Percentiles rank a stretch among this genome's conserved stretches.
These are phyloP conservation scores for Lepidochitona cinerea DNA, from an alignment of 2,888 invertebrate species.

Conservation along the genomic window DNA sequence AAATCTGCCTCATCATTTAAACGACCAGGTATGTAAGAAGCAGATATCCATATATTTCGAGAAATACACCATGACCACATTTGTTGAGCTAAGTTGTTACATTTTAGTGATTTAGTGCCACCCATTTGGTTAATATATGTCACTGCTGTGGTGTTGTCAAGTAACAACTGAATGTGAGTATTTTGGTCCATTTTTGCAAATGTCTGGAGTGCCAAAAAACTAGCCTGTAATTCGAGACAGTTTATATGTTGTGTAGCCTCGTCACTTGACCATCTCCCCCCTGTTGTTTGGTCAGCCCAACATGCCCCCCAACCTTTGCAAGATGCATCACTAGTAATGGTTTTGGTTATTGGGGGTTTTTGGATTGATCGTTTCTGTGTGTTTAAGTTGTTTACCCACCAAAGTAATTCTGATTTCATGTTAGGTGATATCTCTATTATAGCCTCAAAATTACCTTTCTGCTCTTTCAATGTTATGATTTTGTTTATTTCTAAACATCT, in stretches of 20 bases:
- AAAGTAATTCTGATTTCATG: background rate
- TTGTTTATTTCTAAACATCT: conserved; percentile 9
- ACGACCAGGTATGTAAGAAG: conserved; percentile 22
- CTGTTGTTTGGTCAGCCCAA: background rate
- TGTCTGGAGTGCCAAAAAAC: background rate
- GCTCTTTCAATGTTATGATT: background rate
- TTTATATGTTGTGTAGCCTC: background rate
- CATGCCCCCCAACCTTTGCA: background rate
- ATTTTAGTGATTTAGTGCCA: conserved; percentile 5
- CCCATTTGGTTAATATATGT: background rate
- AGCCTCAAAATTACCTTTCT: background rate
- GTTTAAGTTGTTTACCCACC: background rate
- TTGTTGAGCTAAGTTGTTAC: conserved; percentile 16
- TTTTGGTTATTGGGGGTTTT: background rate
- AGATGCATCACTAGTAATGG: background rate
- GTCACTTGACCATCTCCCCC: background rate
- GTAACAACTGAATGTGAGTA: background rate
- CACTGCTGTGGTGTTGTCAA: conserved; percentile 1
- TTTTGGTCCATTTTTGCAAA: background rate
- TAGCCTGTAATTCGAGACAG: background rate
- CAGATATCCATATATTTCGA: conserved; percentile 23
- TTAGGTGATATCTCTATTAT: background rate
- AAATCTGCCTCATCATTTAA: conserved; percentile 22
- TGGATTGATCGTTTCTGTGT: background rate
- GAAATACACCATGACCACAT: conserved; percentile 24